Evolutionary conservation across 2,113 vertebrate species (phyloP).

Genomic region (Alligator mississippiensis): DNA sequence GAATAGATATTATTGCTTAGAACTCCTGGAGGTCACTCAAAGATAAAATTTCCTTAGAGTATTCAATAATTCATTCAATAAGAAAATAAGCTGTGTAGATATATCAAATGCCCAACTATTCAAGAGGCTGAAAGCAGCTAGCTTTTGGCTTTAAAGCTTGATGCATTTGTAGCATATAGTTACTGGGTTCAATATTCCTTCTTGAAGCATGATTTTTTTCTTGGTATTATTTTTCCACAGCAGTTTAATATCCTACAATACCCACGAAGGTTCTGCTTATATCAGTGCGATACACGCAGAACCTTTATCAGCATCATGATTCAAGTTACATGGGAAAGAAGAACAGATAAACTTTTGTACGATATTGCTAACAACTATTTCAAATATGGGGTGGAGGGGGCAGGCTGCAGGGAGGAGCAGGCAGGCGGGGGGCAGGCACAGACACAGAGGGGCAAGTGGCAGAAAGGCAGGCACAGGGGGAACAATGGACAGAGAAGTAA

Average conservation of each 20-base stretch:
- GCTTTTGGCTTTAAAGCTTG: background rate
- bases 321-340: background rate
- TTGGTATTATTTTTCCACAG: background rate
- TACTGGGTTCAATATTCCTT: background rate
- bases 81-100: background rate
- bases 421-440: no score
- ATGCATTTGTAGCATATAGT: accelerated
- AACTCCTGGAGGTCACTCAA: background rate
- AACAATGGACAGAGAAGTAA: no score
- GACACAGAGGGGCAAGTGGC: no score
- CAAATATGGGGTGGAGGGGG: background rate
- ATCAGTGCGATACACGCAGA: background rate
- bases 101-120: background rate
- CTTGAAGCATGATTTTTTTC: background rate
- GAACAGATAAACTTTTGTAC: background rate
- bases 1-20: background rate
- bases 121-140: background rate
- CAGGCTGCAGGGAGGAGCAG: no score
- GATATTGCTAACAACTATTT: background rate
- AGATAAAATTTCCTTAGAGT: accelerated
- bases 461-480: no score
- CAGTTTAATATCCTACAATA: background rate
- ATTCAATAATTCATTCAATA: background rate
- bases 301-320: background rate
- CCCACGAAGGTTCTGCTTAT: background rate